Base-by-base conservation (phyloP, 2,113 vertebrate species). In the Herpailurus yagouaroundi region DNA sequence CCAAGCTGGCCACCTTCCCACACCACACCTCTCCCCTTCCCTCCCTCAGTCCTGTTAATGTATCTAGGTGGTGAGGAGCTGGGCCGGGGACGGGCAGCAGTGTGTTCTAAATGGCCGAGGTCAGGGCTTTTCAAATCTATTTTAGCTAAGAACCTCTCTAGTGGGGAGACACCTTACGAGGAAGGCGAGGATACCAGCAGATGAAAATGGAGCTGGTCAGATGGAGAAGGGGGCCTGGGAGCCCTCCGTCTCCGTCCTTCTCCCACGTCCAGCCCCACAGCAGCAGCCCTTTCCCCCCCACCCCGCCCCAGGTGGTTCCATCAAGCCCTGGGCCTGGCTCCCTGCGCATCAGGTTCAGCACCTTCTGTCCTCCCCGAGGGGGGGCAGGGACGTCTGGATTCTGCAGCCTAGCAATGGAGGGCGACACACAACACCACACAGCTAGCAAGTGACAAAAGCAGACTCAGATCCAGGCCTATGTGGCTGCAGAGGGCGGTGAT, bases 81-180 rank as follows among this genome's bases (percentile, higher is more conserved):
- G 45, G 84, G 48, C 73, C 71, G 57, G 50, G 52, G 55, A 31
- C 16, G 79, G 87, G 74, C 81, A 71, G 68, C 57, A 41, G 31
- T 0, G 7, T 23, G 9, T 27, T 89, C 90, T 48, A 68, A 96
- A 88, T 4, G n/a, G 45, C 52, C 55, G 74, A 69, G n/a, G 33
- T 93, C 52, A 71, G 64, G 87, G 45, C 38, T 81, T 94, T 92
- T 41, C n/a, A 89, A 69, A 27, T 81, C 48, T 13, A 27, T 48
- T 91, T 88, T 95, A 52, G 41, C 11, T 50, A 55, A 93, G 77
- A 88, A 89, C 64, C 15, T 85, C 77, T 94, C 92, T 64, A 93
- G 64, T 77, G 10, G 60, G 60, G 63, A 76, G 31, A 60, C 14
- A 66, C 10, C 16, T 77, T 77, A 11, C 77, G 29, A 95, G 64